Percentiles rank a stretch among this genome's conserved stretches.
Evolutionary conservation across 2,888 invertebrate genomes (phyloP).

Genomic region (Drosophila monieri): DNA sequence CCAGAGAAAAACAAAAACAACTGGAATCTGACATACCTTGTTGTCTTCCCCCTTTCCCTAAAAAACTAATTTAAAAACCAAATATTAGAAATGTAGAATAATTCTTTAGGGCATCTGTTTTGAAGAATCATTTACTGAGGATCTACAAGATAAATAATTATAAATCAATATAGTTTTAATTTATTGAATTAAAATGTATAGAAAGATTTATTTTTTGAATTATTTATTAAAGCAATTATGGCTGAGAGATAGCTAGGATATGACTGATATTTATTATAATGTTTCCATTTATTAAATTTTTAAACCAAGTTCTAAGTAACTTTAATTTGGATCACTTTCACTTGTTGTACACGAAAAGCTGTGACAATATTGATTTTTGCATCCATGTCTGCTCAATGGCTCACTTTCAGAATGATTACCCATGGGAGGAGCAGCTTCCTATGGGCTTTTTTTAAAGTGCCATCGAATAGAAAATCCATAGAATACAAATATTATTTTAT

Average conservation of each 20-base stretch:
- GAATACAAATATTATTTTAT: not conserved
- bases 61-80: not conserved
- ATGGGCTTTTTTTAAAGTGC: slow-evolving; percentile 24
- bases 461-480: not conserved
- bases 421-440: slow-evolving; percentile 14
- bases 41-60: not conserved
- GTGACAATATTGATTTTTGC: slow-evolving; percentile 68
- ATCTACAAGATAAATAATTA: no score
- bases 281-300: no score
- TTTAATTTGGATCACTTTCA: slow-evolving; percentile 56
- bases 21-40: slow-evolving; percentile 11
- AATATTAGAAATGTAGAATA: not conserved
- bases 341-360: slow-evolving; percentile 75
- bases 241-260: no score
- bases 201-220: no score
- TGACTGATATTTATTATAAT: no score
- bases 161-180: no score
- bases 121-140: not conserved
- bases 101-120: not conserved
- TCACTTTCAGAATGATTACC: slow-evolving; percentile 12
- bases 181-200: no score
- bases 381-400: slow-evolving; percentile 20
- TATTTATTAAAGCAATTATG: no score
- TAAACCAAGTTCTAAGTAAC: no score
- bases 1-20: slow-evolving; percentile 7